Evolutionary conservation across 2,113 vertebrate species (phyloP).

Genomic region (Neodon shergylaensis): DNA sequence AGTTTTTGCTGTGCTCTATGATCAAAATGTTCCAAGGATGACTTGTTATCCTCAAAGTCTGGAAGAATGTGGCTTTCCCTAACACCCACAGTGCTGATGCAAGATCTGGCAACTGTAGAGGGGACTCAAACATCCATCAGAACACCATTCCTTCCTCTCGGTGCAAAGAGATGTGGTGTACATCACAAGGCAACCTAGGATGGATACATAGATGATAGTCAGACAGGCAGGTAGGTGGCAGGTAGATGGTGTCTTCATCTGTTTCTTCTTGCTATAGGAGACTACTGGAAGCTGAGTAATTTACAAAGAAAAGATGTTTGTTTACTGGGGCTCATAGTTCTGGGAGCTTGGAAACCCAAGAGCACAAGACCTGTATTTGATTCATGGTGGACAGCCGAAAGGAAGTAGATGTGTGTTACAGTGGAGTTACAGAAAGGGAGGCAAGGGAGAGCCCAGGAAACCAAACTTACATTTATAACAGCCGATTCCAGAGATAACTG

Average conservation of each 20-base stretch:
- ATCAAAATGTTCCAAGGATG: not conserved
- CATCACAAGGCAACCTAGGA: not conserved
- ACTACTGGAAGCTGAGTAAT: not conserved
- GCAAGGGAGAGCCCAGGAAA: not conserved
- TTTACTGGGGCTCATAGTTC: not conserved
- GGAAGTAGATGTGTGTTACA: not conserved
- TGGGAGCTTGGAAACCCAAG: not conserved
- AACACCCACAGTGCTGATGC: too few relatives aligned
- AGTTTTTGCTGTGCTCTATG: not conserved
- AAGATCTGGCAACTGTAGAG: not conserved
- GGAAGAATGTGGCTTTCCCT: not conserved
- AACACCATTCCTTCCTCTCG: not conserved
- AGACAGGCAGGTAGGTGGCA: not conserved
- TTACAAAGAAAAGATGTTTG: not conserved
- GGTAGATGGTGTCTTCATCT: not conserved
- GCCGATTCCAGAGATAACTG: not conserved
- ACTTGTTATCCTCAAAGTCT: not conserved
- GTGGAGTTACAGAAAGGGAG: not conserved
- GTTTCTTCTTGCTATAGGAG: not conserved
- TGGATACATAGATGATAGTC: not conserved
- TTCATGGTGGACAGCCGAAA: not conserved
- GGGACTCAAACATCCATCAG: not conserved
- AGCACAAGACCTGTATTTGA: not conserved
- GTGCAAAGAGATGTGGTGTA: not conserved
- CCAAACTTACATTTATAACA: not conserved